Evolutionary conservation across 2,888 invertebrate genomes (phyloP).

Genomic region (Apantesis nais): DNA sequence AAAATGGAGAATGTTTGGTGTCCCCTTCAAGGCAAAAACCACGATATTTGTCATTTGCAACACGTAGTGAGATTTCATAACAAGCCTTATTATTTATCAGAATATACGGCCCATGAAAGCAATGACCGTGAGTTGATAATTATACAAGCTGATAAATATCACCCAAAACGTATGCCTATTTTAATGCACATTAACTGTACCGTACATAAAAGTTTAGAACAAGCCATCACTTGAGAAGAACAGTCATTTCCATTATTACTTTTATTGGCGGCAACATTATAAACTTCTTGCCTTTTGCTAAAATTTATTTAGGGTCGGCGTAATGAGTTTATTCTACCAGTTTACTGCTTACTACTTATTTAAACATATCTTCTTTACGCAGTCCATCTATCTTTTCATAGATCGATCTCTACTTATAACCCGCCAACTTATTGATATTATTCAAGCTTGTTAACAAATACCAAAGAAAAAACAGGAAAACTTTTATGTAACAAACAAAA

Average conservation of each 20-base stretch:
- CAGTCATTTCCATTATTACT: too few relatives aligned
- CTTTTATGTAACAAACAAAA: neutral
- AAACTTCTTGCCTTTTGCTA: neutral
- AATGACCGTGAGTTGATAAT: conserved; percentile 2
- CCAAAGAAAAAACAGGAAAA: neutral
- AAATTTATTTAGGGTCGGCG: conserved; percentile 11
- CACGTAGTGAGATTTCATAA: conserved; percentile 10
- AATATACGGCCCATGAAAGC: neutral
- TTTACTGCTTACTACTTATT: neutral
- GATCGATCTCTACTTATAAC: neutral
- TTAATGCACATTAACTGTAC: neutral
- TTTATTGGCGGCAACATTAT: neutral
- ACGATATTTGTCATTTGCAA: neutral
- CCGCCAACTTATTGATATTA: too few relatives aligned
- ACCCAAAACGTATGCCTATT: neutral
- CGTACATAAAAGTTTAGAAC: neutral
- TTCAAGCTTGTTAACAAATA: neutral
- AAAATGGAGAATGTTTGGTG: neutral
- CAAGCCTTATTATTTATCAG: neutral
- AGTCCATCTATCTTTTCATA: neutral
- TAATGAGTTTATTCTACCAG: conserved; percentile 33
- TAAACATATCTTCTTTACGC: neutral
- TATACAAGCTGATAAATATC: neutral
- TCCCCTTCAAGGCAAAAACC: neutral
- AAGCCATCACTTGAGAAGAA: neutral